Evolutionary conservation across 2,113 vertebrate genomes (phyloP).

Genomic region (Syngnathus scovelli): DNA sequence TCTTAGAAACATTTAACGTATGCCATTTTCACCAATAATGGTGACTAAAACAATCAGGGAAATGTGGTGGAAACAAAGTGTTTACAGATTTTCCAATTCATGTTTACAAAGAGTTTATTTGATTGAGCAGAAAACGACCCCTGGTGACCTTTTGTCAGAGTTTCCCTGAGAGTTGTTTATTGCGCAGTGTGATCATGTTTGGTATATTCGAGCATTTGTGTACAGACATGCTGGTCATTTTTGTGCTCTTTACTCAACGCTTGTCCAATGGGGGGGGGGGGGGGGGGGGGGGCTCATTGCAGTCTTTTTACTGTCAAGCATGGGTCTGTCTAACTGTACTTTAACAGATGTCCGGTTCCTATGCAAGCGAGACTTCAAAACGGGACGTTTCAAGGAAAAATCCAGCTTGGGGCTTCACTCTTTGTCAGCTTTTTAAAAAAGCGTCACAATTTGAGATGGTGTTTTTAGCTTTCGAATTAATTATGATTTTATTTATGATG

Average conservation of each 20-base stretch:
- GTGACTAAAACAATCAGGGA: slow-evolving; percentile 6
- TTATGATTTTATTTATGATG: background rate
- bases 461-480: background rate
- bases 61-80: slow-evolving; percentile 19
- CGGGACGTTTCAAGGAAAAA: slow-evolving; percentile 42
- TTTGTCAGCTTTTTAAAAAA: background rate
- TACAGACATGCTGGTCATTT: slow-evolving; percentile 48
- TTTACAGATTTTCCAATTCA: slow-evolving; percentile 19
- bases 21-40: slow-evolving; percentile 7
- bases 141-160: slow-evolving; percentile 59
- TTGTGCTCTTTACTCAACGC: slow-evolving; percentile 32
- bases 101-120: slow-evolving; percentile 18
- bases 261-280: slow-evolving; percentile 16
- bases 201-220: slow-evolving; percentile 45
- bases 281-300: slow-evolving; percentile 18
- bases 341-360: slow-evolving; percentile 64
- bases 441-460: background rate
- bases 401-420: slow-evolving; percentile 14
- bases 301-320: slow-evolving; percentile 21
- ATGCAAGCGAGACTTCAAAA: slow-evolving; percentile 63
- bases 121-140: slow-evolving; percentile 5
- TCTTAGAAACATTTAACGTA: slow-evolving; percentile 2
- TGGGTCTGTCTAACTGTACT: slow-evolving; percentile 21
- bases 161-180: slow-evolving; percentile 54
- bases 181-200: slow-evolving; percentile 50